Evolutionary conservation across 2,113 vertebrate genomes (phyloP).

Genomic region (Plestiodon gilberti): DNA sequence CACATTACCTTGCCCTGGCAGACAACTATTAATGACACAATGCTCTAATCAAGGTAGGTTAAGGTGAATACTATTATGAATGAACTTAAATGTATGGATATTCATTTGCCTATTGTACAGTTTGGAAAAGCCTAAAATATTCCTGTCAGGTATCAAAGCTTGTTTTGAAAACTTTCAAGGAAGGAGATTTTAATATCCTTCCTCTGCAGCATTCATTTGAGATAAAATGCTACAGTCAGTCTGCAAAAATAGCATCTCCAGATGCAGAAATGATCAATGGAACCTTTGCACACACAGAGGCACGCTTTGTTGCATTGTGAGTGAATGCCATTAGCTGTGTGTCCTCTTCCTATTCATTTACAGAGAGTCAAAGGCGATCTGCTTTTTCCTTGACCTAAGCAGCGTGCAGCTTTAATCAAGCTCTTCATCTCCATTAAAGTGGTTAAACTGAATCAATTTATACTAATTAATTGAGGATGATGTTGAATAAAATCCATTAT

Average conservation of each 20-base stretch:
- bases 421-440: slow-evolving; percentile 21
- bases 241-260: background rate
- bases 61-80: background rate
- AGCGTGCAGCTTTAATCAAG: background rate
- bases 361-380: background rate
- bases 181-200: background rate
- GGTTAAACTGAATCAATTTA: slow-evolving; percentile 22
- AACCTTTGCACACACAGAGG: background rate
- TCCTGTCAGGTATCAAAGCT: background rate
- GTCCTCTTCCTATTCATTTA: slow-evolving; percentile 1
- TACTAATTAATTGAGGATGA: slow-evolving; percentile 18
- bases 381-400: slow-evolving; percentile 5
- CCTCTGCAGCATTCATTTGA: background rate
- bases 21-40: background rate
- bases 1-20: background rate
- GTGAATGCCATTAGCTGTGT: background rate
- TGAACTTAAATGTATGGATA: background rate
- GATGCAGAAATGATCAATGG: background rate
- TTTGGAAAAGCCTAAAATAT: background rate
- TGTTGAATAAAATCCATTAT: slow-evolving; percentile 17
- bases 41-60: background rate
- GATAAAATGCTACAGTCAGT: background rate
- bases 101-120: background rate
- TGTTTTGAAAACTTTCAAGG: background rate
- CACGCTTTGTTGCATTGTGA: background rate